Base-by-base conservation (phyloP, 2,797 vertebrate species). In the Malurus splendens region DNA sequence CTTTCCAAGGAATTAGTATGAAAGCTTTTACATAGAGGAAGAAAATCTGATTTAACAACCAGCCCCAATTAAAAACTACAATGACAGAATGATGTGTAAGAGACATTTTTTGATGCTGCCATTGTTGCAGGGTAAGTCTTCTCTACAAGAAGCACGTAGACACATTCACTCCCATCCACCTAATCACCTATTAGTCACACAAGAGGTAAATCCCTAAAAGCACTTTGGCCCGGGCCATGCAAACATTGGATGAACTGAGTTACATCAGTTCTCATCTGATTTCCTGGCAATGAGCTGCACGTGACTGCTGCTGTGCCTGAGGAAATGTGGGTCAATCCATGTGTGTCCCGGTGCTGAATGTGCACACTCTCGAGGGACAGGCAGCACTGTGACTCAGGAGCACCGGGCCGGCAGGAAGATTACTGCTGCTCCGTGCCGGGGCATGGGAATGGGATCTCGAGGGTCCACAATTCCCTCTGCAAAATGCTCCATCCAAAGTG, bases 321-420 rank as follows among this genome's bases (percentile, higher is more conserved):
- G 82, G 93, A 73, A 86, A 93, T 90, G 90, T 82, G 92, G 96
- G 93, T 94, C 95, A 94, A 36, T 42, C 20, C 2, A 19, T 7
- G 57, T 6, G 72, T 20, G 42, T 60, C 70, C 67, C 27, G 14
- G 79, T 8, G 88, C 77, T 48, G 85, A 78, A 77, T 23, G 61
- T 27, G 74, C 77, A 33, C 10, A 32, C 80, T 92, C 93, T 86
- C 91, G 1, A 89, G 92, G 89, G 92, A 93, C 94, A 25, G 4
- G 10, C 38, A 28, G 59, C 42, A 12, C 68, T 1, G 61, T 57
- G 82, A 94, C 41, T 83, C 71, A 42, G 89, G 93, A 90, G 80
- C 89, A 82, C 20, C 3, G 3, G 57, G 52, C 71, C 55, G 77
- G 32, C 70, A 39, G 62, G 24, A 33, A 27, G 42, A 72, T 87